Conservation (phyloP, 2,797 vertebrate genomes). For the Helarctos malayanus region DNA sequence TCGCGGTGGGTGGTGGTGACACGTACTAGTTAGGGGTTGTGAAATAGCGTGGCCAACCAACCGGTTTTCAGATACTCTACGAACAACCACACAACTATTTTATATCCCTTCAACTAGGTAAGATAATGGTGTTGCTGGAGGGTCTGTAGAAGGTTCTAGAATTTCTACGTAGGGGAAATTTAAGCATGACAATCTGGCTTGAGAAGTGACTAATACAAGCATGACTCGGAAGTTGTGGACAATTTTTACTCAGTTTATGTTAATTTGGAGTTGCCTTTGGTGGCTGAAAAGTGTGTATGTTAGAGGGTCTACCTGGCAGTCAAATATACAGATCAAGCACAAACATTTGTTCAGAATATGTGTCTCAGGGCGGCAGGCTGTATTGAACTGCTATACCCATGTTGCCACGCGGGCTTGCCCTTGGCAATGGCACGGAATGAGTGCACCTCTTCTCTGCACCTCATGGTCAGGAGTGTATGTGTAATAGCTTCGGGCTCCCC, state of each 20-base stretch:
- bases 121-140: neutral
- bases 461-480: neutral
- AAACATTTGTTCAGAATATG: neutral
- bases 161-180: slow-evolving; percentile 45
- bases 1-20: too few species aligned
- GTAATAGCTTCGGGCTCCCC: neutral
- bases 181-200: neutral
- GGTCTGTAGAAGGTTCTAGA: neutral
- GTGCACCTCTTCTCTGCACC: neutral
- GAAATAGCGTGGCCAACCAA: neutral
- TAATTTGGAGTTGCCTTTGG: neutral
- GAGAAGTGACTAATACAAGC: neutral
- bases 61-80: neutral
- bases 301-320: neutral
- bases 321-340: neutral
- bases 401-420: neutral
- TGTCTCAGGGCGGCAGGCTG: neutral
- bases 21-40: fast-evolving
- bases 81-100: neutral
- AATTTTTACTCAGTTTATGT: slow-evolving; percentile 62
- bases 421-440: fast-evolving
- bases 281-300: neutral
- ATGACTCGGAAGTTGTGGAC: neutral
- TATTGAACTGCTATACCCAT: neutral
- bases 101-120: neutral